Conservation (phyloP, 2,888 invertebrate species). For the Epinotia bilunana region DNA sequence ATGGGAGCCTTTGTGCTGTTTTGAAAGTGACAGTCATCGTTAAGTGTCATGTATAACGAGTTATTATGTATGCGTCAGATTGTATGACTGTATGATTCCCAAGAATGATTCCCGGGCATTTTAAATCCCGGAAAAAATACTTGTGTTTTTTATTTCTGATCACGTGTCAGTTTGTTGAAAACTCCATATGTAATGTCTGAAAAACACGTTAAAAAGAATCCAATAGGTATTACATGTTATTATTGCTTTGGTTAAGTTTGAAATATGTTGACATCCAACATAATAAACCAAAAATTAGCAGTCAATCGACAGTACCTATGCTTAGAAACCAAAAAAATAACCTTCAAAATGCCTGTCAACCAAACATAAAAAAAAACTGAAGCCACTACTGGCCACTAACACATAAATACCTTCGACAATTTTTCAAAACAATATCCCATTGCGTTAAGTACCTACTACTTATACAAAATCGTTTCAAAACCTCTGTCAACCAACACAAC, state of each 20-base stretch:
- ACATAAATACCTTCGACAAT: neutral
- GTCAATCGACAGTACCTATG: too few relatives aligned
- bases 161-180: too few relatives aligned
- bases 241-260: too few relatives aligned
- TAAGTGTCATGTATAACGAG: neutral
- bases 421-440: neutral
- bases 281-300: neutral
- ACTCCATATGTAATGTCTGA: too few relatives aligned
- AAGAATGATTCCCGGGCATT: neutral
- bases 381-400: neutral
- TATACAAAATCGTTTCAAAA: neutral
- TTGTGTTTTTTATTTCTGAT: too few relatives aligned
- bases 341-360: neutral
- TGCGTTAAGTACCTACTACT: too few relatives aligned
- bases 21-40: conserved; percentile 30
- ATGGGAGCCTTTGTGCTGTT: conserved; percentile 44
- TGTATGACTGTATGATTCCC: conserved; percentile 10
- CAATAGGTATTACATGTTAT: too few relatives aligned
- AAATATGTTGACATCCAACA: too few relatives aligned
- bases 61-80: conserved; percentile 16
- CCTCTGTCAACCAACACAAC: conserved; percentile 11
- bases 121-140: too few relatives aligned
- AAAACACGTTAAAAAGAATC: too few relatives aligned
- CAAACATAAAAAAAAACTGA: neutral
- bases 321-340: too few relatives aligned